Percentiles rank a stretch among this genome's conserved stretches.
phyloP scores from a whole-genome alignment of 2,797 vertebrate species.

The Tenualosa thibaudeaui region DNA sequence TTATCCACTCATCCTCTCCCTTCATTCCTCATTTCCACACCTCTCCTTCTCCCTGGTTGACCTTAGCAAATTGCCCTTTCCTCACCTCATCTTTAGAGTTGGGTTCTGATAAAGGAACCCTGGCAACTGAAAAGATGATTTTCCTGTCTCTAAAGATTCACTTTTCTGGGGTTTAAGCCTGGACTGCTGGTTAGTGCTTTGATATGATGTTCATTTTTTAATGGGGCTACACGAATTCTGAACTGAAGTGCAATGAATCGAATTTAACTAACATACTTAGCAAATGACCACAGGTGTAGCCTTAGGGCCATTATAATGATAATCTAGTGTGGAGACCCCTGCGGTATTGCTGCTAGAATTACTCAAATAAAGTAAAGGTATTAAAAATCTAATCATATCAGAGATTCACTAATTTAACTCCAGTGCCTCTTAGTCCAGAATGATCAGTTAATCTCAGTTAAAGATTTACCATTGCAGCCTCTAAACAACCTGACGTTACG shows the following conservation, averaged over 20 bases:
- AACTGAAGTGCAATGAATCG: not conserved
- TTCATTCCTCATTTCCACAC: not conserved
- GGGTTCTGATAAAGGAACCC: not conserved
- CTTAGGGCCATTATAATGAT: not conserved
- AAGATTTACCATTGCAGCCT: not conserved
- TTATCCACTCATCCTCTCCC: not conserved
- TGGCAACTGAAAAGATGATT: not conserved
- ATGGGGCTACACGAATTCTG: not conserved
- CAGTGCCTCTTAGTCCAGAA: not conserved
- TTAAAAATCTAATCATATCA: conserved; percentile 5
- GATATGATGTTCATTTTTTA: conserved; percentile 7
- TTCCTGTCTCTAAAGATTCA: not conserved
- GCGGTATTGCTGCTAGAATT: not conserved
- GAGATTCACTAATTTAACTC: not conserved
- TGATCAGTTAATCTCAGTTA: not conserved
- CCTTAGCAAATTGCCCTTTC: not conserved
- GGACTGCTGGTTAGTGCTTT: not conserved
- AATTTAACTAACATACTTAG: conserved; percentile 17
- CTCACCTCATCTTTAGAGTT: not conserved
- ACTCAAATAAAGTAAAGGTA: not conserved
- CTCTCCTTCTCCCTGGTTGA: not conserved
- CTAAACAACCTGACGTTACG: not conserved
- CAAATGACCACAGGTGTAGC: conserved; percentile 21
- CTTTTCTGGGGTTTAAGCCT: not conserved
- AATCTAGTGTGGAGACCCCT: not conserved